A percentile compares a stretch with the other conserved stretches of the same genome.
These are phyloP conservation scores for Chelonus insularis DNA, from an alignment of 1,140 invertebrate species.

Conservation along the genomic window DNA sequence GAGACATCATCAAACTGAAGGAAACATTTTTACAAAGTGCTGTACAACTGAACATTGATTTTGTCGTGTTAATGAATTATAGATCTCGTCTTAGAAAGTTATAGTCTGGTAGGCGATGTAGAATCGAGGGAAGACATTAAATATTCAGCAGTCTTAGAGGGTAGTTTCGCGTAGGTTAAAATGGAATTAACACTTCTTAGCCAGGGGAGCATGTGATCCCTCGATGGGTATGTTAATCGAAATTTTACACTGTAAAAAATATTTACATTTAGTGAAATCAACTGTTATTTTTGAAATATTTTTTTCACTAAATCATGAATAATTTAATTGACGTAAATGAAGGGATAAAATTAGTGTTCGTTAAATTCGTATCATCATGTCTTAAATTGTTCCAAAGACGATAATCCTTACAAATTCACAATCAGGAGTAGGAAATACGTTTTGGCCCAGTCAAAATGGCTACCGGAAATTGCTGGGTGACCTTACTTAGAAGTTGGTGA, in stretches of 20 bases:
- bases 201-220: conserved; percentile 13
- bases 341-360: too few species aligned
- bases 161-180: conserved; percentile 52
- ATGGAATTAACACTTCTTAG: conserved; percentile 53
- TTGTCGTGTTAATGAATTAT: not conserved
- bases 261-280: too few species aligned
- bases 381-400: not conserved
- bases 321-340: too few species aligned
- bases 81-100: conserved; percentile 10
- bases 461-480: conserved; percentile 59
- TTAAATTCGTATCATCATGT: too few species aligned
- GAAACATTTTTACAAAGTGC: conserved; percentile 52
- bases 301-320: too few species aligned
- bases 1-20: conserved; percentile 28
- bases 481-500: conserved; percentile 54
- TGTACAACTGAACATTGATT: conserved; percentile 35
- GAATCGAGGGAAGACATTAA: conserved; percentile 43
- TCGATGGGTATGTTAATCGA: too few species aligned
- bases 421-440: conserved; percentile 41
- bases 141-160: conserved; percentile 56
- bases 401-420: conserved; percentile 9
- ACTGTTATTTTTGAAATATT: too few species aligned
- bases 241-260: too few species aligned
- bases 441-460: conserved; percentile 48
- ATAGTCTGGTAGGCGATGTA: not conserved